phyloP scores from a whole-genome alignment of 1,140 invertebrate species.

The Dendrolimus punctatus region DNA sequence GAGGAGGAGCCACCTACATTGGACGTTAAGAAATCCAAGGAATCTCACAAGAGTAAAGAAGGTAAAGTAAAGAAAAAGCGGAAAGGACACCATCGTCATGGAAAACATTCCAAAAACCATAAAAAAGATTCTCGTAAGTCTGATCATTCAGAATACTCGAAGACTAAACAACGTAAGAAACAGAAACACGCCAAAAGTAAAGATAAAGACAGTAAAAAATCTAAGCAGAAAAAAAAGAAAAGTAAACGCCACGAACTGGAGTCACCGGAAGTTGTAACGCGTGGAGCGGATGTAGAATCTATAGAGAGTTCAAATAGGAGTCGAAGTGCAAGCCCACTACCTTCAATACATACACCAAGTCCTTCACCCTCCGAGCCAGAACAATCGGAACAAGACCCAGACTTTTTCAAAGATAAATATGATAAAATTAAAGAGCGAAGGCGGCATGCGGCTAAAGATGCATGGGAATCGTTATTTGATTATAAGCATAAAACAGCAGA shows the following conservation, averaged over 20 bases:
- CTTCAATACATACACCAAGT: constrained; percentile 54
- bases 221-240: constrained; percentile 64
- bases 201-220: constrained; percentile 53
- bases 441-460: constrained; percentile 69
- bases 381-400: constrained; percentile 40
- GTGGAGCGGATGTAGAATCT: constrained; percentile 41
- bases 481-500: constrained; percentile 50
- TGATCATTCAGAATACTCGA: constrained; percentile 30
- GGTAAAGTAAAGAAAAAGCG: constrained; percentile 62
- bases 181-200: constrained; percentile 50
- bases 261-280: constrained; percentile 27
- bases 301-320: constrained; percentile 61
- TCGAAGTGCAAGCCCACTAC: constrained; percentile 57
- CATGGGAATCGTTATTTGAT: constrained; percentile 54
- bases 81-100: constrained; percentile 68
- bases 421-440: constrained; percentile 78
- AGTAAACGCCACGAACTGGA: constrained; percentile 47
- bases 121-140: constrained; percentile 49
- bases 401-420: constrained; percentile 72
- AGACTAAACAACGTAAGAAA: constrained; percentile 49
- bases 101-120: constrained; percentile 69
- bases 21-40: constrained; percentile 42
- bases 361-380: constrained; percentile 39
- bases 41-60: constrained; percentile 66
- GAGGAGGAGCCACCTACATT: constrained; percentile 23